A percentile compares a stretch with the other conserved stretches of the same genome.
These are phyloP conservation scores for Sterna hirundo DNA, from an alignment of 2,113 vertebrate species.

Conservation along the genomic window DNA sequence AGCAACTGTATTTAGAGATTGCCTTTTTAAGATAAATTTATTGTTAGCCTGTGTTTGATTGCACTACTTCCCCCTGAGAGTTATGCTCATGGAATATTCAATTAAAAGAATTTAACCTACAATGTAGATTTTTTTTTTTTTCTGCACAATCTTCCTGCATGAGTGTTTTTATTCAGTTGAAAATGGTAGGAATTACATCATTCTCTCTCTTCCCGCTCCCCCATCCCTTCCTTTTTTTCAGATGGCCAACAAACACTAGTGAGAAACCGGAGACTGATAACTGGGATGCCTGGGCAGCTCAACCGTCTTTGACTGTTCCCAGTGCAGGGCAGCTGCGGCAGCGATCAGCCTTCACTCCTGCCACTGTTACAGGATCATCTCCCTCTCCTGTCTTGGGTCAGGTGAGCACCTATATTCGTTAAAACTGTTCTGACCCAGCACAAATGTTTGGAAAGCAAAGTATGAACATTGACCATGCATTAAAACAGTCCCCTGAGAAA, in stretches of 20 bases:
- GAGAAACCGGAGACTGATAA: constrained; percentile 88
- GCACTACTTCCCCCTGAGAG: background rate
- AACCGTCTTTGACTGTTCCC: constrained; percentile 91
- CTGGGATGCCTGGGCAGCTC: constrained; percentile 95
- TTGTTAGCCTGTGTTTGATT: background rate
- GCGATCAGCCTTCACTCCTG: constrained; percentile 95
- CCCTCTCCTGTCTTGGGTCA: constrained; percentile 96
- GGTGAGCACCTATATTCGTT: constrained; percentile 69
- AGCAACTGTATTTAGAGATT: background rate
- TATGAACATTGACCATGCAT: background rate
- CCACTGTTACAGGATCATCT: constrained; percentile 92
- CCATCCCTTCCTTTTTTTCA: constrained; percentile 34
- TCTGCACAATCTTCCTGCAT: background rate
- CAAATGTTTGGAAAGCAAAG: background rate
- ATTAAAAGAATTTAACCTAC: background rate
- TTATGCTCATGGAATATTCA: background rate
- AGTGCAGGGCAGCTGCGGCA: constrained; percentile 89
- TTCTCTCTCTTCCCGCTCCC: background rate
- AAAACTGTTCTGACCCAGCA: background rate
- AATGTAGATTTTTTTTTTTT: background rate
- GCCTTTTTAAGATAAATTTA: background rate
- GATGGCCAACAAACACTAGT: constrained; percentile 87
- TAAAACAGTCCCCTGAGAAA: background rate
- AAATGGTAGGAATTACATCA: accelerated
- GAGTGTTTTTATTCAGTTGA: background rate